Conservation (phyloP, 2,113 vertebrate genomes). For the Perognathus longimembris region DNA sequence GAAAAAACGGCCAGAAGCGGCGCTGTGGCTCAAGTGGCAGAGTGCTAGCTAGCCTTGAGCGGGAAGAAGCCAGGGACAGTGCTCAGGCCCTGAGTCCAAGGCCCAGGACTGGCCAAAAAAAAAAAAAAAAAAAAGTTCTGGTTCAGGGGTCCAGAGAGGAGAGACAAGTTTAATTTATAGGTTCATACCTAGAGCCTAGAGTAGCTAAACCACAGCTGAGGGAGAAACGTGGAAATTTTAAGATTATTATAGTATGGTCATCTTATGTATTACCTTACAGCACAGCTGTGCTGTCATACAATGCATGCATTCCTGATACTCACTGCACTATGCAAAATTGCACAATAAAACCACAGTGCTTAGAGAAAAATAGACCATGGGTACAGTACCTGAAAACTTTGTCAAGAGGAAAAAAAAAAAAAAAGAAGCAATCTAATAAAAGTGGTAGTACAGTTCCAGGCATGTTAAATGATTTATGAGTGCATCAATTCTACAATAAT, state of each 20-base stretch:
- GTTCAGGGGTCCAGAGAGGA: neutral
- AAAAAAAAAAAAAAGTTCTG: too few relatives aligned
- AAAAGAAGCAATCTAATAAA: conserved; percentile 7
- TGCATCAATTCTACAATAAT: neutral
- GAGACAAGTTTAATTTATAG: conserved; percentile 19
- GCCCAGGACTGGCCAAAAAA: too few relatives aligned
- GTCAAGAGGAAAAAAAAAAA: neutral
- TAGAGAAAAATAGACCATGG: neutral
- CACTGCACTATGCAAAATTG: neutral
- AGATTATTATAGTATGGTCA: neutral
- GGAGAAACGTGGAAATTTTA: neutral
- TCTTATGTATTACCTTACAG: neutral
- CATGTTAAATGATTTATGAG: neutral
- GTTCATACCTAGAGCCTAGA: neutral
- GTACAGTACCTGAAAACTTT: neutral
- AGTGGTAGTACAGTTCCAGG: neutral
- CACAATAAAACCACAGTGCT: neutral
- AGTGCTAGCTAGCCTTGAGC: too few relatives aligned
- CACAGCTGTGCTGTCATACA: neutral
- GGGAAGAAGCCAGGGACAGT: too few relatives aligned
- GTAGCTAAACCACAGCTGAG: neutral
- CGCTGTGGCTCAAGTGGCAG: too few relatives aligned
- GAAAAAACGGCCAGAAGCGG: too few relatives aligned
- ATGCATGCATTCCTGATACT: neutral
- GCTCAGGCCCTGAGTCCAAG: too few relatives aligned